Evolutionary conservation across 2,888 invertebrate genomes (phyloP).

Genomic region (Embidobia sp.): DNA sequence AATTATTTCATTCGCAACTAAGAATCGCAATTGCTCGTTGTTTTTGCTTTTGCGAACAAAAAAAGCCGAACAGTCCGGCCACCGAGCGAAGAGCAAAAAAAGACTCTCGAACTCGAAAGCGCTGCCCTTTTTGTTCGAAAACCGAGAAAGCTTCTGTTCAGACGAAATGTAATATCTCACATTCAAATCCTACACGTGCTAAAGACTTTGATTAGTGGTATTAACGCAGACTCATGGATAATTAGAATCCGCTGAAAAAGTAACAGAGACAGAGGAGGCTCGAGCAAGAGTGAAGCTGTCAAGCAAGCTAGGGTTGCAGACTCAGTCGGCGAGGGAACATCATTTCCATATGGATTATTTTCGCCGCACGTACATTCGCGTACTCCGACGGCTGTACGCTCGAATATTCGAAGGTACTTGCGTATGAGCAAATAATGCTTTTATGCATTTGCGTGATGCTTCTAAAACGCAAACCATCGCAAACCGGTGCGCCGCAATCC

Average conservation of each 20-base stretch:
- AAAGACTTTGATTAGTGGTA: slow-evolving; percentile 24
- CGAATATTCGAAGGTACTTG: slow-evolving; percentile 61
- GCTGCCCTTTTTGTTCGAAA: too few species aligned
- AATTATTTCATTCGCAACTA: too few species aligned
- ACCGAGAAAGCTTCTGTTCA: too few species aligned
- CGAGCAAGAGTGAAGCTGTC: slow-evolving; percentile 3
- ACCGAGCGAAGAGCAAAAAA: too few species aligned
- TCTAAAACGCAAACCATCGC: slow-evolving; percentile 64
- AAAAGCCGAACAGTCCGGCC: too few species aligned
- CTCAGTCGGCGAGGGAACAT: slow-evolving; percentile 41
- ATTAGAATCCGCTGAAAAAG: slow-evolving; percentile 33
- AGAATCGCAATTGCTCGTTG: too few species aligned
- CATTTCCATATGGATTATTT: slow-evolving; percentile 72
- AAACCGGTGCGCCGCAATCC: too few species aligned
- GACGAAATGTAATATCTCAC: too few species aligned
- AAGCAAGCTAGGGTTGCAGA: slow-evolving; percentile 29
- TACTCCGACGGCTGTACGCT: slow-evolving; percentile 36
- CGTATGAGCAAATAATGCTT: slow-evolving; percentile 73
- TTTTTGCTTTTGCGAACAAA: too few species aligned
- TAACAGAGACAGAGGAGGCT: slow-evolving; percentile 9
- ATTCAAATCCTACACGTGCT: too few species aligned
- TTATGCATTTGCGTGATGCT: slow-evolving; percentile 73
- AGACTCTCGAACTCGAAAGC: too few species aligned
- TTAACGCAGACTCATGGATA: slow-evolving; percentile 35
- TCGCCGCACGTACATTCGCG: slow-evolving; percentile 60